Conservation (phyloP, 2,888 invertebrate species). For the Sturmia bella region DNA sequence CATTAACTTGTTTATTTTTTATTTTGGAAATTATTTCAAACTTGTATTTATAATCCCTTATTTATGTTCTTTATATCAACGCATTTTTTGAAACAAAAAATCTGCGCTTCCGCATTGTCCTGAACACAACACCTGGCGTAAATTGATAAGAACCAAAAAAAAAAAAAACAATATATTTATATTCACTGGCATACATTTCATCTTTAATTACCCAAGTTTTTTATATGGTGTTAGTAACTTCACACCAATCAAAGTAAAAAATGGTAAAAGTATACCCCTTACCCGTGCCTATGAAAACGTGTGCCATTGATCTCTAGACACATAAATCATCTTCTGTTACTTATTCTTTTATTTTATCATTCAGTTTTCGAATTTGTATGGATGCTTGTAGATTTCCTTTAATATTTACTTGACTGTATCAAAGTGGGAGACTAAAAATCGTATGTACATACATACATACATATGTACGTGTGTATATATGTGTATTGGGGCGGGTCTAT, state of each 20-base stretch:
- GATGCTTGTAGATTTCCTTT: constrained; percentile 28
- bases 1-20: no score
- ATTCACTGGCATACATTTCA: constrained; percentile 18
- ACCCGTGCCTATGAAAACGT: constrained; percentile 11
- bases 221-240: constrained; percentile 45
- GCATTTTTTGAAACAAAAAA: no score
- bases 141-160: constrained; percentile 1
- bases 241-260: constrained; percentile 2
- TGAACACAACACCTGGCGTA: neutral
- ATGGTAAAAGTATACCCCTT: neutral
- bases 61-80: no score
- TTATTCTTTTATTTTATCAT: constrained; percentile 5
- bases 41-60: no score
- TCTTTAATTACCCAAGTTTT: constrained; percentile 60
- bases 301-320: constrained; percentile 66
- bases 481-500: no score
- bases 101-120: no score
- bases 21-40: no score
- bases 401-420: constrained; percentile 26
- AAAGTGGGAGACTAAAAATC: neutral
- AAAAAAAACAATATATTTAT: constrained; percentile 3
- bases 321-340: constrained; percentile 54
- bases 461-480: neutral
- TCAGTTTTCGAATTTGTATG: constrained; percentile 23
- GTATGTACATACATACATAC: neutral